phyloP scores from a whole-genome alignment of 1,140 invertebrate species.

The Phocides pigmalion region DNA sequence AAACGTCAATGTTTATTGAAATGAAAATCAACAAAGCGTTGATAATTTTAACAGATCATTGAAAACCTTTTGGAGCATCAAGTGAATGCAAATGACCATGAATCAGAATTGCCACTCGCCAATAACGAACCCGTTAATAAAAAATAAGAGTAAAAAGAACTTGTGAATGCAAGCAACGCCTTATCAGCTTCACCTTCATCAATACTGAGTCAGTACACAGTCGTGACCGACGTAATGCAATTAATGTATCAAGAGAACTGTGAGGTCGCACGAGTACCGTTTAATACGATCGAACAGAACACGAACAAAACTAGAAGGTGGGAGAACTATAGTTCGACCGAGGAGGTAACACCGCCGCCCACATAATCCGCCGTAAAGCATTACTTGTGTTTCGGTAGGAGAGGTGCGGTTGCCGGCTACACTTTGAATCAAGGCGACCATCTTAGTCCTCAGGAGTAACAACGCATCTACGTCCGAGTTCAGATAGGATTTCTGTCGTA shows the following conservation, averaged over 20 bases:
- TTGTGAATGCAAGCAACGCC: constrained; percentile 18
- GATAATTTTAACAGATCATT: not conserved
- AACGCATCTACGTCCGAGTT: too few species aligned
- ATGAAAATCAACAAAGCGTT: not conserved
- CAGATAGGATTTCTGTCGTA: too few species aligned
- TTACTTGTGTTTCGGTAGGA: too few species aligned
- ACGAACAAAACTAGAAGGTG: constrained; percentile 7
- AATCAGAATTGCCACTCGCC: constrained; percentile 12
- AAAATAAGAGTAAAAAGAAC: constrained; percentile 16
- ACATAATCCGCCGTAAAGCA: too few species aligned
- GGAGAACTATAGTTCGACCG: not conserved
- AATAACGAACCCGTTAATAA: constrained; percentile 4
- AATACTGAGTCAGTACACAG: constrained; percentile 1
- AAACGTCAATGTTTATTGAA: not conserved
- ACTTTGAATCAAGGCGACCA: too few species aligned
- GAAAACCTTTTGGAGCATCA: not conserved
- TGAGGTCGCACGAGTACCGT: not conserved
- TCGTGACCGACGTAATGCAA: constrained; percentile 23
- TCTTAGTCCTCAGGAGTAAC: too few species aligned
- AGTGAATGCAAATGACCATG: constrained; percentile 22
- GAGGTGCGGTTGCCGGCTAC: too few species aligned
- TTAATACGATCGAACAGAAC: not conserved
- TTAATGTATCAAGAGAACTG: constrained; percentile 12
- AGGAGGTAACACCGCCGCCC: too few species aligned
- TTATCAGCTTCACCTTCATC: constrained; percentile 28